Base-by-base conservation (phyloP, 2,797 vertebrate genomes). In the Xiphorhynchus erythropygius region DNA sequence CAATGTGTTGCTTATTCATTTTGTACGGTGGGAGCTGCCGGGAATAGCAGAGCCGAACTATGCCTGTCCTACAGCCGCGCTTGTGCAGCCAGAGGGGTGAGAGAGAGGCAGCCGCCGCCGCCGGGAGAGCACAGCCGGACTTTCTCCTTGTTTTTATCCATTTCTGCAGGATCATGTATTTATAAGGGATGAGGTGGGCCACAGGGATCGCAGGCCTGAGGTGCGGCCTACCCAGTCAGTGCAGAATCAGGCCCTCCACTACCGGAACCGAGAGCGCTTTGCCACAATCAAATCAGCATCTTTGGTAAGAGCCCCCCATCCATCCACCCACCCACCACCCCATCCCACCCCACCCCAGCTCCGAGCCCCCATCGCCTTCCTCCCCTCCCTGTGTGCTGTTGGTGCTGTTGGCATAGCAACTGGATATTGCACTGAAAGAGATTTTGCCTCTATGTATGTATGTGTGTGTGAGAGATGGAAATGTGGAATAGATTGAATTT, bases 201-300 rank as follows among this genome's bases (percentile, higher is more conserved):
- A 99, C 98, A 98, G 98, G 97, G 99, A 99, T 98, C 98, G 98
- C 98, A 98, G 98, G 97, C 98, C 98, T 94, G 99, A 99, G 96
- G 98, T 98, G 97, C 98, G 98, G 96, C 98, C 98, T 93, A 98
- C 98, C 93, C 98, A 98, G 92, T 99, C 98, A 42, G 99, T 99
- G 98, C 98, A 98, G 97, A 99, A 98, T 98, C 99, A 98, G 98
- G 98, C 98, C 97, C 99, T 99, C 96, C 99, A 99, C 98, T 99
- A 99, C 98, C 99, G 99, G 98, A 99, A 98, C 98, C 98, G 99
- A 95, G 98, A 99, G 96, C 99, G 99, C 97, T 99, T 99, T 97
- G 99, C 99, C 97, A 99, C 99, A 97, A 99, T 99, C 97, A 99
- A 99, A 98, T 99, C 99, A 86, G 99, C 99, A 92, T 99, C 99